Percentiles rank a stretch among this genome's conserved stretches.
Conservation (phyloP, 1,140 invertebrate species). For the Formica exsecta region DNA sequence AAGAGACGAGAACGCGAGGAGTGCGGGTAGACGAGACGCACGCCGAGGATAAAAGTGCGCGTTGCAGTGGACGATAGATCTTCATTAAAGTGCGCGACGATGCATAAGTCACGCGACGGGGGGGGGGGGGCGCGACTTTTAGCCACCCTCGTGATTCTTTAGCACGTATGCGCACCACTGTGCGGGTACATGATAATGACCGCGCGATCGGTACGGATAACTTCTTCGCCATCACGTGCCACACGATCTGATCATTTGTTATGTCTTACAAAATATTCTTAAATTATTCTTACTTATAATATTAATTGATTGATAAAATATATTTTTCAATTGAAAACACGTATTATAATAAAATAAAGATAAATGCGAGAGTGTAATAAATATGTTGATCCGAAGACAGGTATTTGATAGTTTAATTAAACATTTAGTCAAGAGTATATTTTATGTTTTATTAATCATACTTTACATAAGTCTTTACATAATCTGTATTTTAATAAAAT, state of each 20-base stretch:
- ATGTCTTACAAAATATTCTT: constrained; percentile 43
- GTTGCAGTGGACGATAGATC: constrained; percentile 75
- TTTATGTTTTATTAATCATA: neutral
- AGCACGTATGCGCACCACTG: constrained; percentile 75
- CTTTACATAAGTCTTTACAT: no score
- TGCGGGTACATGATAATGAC: constrained; percentile 66
- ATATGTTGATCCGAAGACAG: neutral
- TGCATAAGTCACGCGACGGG: constrained; percentile 81
- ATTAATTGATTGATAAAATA: constrained; percentile 39
- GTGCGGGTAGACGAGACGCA: constrained; percentile 31
- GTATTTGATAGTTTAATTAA: neutral
- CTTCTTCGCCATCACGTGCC: constrained; percentile 47
- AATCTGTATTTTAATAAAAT: no score
- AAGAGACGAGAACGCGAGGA: constrained; percentile 32
- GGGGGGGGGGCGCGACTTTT: constrained; percentile 71
- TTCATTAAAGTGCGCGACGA: constrained; percentile 76
- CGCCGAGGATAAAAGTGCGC: constrained; percentile 68
- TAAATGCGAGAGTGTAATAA: neutral
- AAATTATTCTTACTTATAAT: constrained; percentile 53
- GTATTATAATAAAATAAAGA: neutral
- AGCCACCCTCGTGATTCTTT: constrained; percentile 80
- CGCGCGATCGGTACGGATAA: constrained; percentile 77
- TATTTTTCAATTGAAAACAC: neutral
- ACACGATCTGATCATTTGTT: constrained; percentile 20
- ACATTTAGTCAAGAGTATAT: neutral